A percentile compares a stretch with the other conserved stretches of the same genome.
Evolutionary conservation across 1,140 invertebrate genomes (phyloP).

Genomic region (Apis dorsata): DNA sequence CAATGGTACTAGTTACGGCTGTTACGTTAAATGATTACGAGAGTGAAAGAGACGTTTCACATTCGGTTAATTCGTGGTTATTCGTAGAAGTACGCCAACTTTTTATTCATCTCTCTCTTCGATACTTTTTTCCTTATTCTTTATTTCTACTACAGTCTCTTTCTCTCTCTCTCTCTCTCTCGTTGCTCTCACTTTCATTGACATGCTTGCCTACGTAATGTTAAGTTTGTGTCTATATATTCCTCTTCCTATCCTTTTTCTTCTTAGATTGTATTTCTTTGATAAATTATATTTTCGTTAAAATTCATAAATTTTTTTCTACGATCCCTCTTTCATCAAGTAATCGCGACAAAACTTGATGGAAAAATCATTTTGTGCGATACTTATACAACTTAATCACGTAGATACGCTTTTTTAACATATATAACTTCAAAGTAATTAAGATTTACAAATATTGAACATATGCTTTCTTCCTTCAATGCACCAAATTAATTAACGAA

Average conservation of each 20-base stretch:
- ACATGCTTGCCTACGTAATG: conserved; percentile 8
- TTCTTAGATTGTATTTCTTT: not conserved
- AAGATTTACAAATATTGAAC: not conserved
- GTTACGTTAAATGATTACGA: conserved; percentile 74
- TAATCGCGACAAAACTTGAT: not conserved
- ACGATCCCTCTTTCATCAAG: not conserved
- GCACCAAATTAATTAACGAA: not conserved
- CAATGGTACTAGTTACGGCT: conserved; percentile 78
- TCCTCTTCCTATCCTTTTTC: not conserved
- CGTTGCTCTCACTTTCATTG: conserved; percentile 49
- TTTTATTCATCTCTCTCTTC: conserved; percentile 9
- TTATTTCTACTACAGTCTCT: not conserved
- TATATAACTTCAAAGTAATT: not conserved
- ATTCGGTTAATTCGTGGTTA: conserved; percentile 21
- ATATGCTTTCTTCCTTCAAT: not conserved
- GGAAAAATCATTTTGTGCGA: not conserved
- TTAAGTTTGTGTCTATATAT: not conserved
- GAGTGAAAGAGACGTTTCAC: conserved; percentile 40
- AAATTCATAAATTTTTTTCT: conserved; percentile 8
- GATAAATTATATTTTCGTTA: not conserved
- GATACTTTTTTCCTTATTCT: not conserved
- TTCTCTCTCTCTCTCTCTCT: conserved; percentile 5
- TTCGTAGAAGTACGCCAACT: conserved; percentile 46
- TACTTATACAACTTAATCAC: not conserved
- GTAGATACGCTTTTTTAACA: not conserved